Conservation (phyloP, 2,888 invertebrate species). For the Tenthredo scrophulariae region DNA sequence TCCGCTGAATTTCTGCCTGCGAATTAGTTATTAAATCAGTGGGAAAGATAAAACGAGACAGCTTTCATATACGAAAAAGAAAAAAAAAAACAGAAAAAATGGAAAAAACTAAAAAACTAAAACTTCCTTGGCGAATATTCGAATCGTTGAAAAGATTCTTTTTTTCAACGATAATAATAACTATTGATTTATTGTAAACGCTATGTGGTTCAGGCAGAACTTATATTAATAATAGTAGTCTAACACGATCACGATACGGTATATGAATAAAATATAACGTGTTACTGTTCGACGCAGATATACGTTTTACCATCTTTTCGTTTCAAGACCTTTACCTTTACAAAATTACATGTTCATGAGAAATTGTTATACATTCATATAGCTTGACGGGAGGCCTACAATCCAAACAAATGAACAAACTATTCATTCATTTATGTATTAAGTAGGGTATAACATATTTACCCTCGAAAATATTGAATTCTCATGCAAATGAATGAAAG, state of each 20-base stretch:
- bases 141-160: neutral
- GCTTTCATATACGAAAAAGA: neutral
- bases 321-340: no score
- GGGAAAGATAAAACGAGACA: neutral
- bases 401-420: slow-evolving; percentile 6
- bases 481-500: slow-evolving; percentile 12
- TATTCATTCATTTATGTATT: slow-evolving; percentile 8
- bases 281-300: neutral
- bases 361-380: neutral
- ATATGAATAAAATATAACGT: neutral
- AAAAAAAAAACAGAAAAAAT: neutral
- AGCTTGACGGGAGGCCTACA: neutral
- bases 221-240: neutral
- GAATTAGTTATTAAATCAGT: neutral
- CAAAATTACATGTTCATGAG: neutral
- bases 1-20: neutral
- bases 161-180: neutral
- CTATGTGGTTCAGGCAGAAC: neutral
- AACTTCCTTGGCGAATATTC: neutral
- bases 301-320: neutral
- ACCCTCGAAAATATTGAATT: neutral
- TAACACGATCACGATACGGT: neutral
- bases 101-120: neutral
- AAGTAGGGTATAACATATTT: neutral
- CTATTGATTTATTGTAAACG: slow-evolving; percentile 1